These are phyloP conservation scores for Zelostemma sp. DNA, from an alignment of 1,140 invertebrate genomes.

Conservation along the genomic window DNA sequence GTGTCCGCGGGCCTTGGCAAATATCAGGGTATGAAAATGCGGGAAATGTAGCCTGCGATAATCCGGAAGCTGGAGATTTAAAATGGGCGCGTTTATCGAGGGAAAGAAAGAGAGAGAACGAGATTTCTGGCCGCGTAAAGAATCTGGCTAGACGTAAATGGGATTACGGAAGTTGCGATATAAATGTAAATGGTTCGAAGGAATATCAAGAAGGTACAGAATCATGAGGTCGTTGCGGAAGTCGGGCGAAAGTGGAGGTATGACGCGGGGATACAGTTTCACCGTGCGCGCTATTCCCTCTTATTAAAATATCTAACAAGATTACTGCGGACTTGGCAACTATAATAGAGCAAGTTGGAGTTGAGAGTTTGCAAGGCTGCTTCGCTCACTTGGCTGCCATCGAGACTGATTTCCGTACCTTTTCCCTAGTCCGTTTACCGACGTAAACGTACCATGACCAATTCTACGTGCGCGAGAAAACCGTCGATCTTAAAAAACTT, in stretches of 20 bases:
- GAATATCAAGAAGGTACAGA: conserved; percentile 29
- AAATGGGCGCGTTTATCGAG: conserved; percentile 44
- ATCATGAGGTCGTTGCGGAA: conserved; percentile 11
- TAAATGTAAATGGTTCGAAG: conserved; percentile 55
- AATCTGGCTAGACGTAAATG: conserved; percentile 46
- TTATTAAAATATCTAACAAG: conserved; percentile 69
- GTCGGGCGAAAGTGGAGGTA: conserved; percentile 19
- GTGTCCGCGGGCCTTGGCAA: neutral
- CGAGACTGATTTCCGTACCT: conserved; percentile 18
- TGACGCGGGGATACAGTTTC: conserved; percentile 49
- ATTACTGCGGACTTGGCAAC: conserved; percentile 66
- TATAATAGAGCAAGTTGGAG: conserved; percentile 63
- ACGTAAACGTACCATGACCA: conserved; percentile 1
- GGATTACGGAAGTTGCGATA: conserved; percentile 53
- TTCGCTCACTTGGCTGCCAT: conserved; percentile 17
- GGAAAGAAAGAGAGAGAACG: conserved; percentile 5
- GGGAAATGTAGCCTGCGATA: conserved; percentile 21
- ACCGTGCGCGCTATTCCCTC: conserved; percentile 52
- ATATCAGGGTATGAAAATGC: neutral
- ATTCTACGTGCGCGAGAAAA: conserved; percentile 6
- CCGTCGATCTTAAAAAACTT: neutral
- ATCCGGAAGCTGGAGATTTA: conserved; percentile 30
- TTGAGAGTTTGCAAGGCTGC: conserved; percentile 57
- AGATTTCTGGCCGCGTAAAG: conserved; percentile 20
- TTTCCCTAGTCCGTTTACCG: conserved; percentile 1